phyloP scores from a whole-genome alignment of 1,140 invertebrate genomes.

The Frieseomelitta varia region DNA sequence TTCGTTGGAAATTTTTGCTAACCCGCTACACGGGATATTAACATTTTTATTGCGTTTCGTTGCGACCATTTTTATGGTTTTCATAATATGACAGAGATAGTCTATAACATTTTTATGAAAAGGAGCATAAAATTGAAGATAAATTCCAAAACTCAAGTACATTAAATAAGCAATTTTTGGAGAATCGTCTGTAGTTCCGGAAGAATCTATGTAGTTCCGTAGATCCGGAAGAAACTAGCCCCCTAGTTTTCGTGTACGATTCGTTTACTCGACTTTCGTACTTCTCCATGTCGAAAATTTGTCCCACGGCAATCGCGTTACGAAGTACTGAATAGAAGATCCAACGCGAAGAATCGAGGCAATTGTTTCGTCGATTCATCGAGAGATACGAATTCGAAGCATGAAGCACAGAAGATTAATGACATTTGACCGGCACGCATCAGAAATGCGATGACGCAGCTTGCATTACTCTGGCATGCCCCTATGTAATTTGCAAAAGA shows the following conservation, averaged over 20 bases:
- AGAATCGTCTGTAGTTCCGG: too few relatives aligned
- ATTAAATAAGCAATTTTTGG: not conserved
- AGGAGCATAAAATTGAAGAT: not conserved
- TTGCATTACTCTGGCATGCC: constrained; percentile 5
- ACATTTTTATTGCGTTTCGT: not conserved
- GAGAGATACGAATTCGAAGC: not conserved
- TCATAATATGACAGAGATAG: not conserved
- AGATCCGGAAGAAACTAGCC: too few relatives aligned
- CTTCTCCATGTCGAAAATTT: not conserved
- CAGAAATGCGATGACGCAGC: not conserved
- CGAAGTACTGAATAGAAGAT: not conserved
- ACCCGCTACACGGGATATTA: too few relatives aligned
- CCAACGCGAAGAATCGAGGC: not conserved
- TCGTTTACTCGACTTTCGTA: not conserved
- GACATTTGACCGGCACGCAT: not conserved
- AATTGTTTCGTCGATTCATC: not conserved
- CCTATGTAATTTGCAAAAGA: not conserved
- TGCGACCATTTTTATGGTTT: not conserved
- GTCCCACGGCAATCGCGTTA: too few relatives aligned
- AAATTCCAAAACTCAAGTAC: not conserved
- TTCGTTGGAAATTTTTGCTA: constrained; percentile 20
- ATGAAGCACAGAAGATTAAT: not conserved
- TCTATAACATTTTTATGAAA: not conserved
- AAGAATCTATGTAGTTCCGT: too few relatives aligned
- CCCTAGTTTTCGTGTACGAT: not conserved